Conservation (phyloP, 2,888 invertebrate species). For the Bruchidius siliquastri region DNA sequence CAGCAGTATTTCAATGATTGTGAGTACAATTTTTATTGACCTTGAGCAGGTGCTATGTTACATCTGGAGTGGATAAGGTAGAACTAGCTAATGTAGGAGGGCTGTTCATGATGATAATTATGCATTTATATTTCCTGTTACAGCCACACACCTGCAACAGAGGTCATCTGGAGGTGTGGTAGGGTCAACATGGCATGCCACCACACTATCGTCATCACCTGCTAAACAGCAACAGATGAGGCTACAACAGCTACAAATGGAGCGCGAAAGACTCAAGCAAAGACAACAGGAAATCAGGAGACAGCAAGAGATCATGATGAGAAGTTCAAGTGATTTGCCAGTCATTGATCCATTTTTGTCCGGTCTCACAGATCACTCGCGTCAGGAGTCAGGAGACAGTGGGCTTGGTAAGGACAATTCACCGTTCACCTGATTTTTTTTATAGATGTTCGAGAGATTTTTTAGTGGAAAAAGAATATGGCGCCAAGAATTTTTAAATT, state of each 20-base stretch:
- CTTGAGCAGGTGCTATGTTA: too few relatives aligned
- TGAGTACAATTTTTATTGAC: too few relatives aligned
- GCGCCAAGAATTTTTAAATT: too few relatives aligned
- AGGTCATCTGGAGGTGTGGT: conserved; percentile 33
- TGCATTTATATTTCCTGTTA: conserved; percentile 31
- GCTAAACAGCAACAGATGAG: conserved; percentile 70
- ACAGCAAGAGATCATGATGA: conserved; percentile 75
- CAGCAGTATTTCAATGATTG: too few relatives aligned
- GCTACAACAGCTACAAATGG: conserved; percentile 79
- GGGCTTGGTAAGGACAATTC: conserved; percentile 64
- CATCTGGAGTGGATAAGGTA: not conserved
- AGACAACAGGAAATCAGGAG: conserved; percentile 85
- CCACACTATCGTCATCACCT: conserved; percentile 55
- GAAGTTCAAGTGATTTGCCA: conserved; percentile 60
- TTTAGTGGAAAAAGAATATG: too few relatives aligned
- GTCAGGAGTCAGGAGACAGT: conserved; percentile 93
- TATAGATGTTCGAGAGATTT: too few relatives aligned
- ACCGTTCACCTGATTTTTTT: not conserved
- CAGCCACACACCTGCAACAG: conserved; percentile 55
- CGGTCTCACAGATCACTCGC: conserved; percentile 79
- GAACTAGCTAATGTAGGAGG: not conserved
- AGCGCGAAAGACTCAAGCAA: conserved; percentile 82
- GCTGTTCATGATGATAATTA: not conserved
- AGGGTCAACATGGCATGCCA: conserved; percentile 40
- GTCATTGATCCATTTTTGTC: conserved; percentile 74